Base-by-base conservation (phyloP, 2,113 vertebrate species). In the Anser brachyrhynchus region DNA sequence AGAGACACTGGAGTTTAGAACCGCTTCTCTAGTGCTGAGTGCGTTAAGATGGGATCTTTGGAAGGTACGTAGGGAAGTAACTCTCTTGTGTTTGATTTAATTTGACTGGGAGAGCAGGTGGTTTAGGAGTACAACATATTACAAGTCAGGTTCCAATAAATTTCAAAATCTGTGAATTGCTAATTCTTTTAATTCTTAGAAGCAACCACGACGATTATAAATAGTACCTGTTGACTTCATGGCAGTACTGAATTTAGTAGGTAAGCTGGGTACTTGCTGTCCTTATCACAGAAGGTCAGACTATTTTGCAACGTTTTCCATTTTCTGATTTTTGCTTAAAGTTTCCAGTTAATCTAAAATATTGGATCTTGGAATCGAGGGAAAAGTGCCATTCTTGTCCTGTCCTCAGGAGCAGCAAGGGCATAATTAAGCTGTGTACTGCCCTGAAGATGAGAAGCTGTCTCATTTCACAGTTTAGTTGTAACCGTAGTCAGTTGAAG, bases 21-120 rank as follows among this genome's bases (percentile, higher is more conserved):
- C 95, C 1, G 98, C 99, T 26, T 99, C 99, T 7, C 91, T 99
- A 25, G 89, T 98, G 71, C 97, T 99, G 44, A 97, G 80, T 62
- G 98, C 97, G 1, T 96, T 98, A 19, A 96, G 98, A 70, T 90
- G 95, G 52, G 98, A 98, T 70, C 93, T 97, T 2, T 97, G 98
- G 98, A 98, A 98, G 98, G 99, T 99, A 37, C 54, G 96, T 35
- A 20, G 33, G 66, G 33, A 51, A 12, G 13, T 57, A 67, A 78
- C 82, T 77, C 54, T 77, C 35, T 71, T 93, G 54, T 16, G 26
- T 39, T 90, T 74, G 52, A 15, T 52, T 77, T 46, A 51, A 58
- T 64, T 74, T 73, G 49, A 35, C 23, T 86, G 37, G 51, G 70
- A 76, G 43, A 93, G n/a, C n/a, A 59, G 51, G 73, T 74, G 71